These are phyloP conservation scores for Egretta garzetta DNA, from an alignment of 2,113 vertebrate genomes.

Conservation along the genomic window DNA sequence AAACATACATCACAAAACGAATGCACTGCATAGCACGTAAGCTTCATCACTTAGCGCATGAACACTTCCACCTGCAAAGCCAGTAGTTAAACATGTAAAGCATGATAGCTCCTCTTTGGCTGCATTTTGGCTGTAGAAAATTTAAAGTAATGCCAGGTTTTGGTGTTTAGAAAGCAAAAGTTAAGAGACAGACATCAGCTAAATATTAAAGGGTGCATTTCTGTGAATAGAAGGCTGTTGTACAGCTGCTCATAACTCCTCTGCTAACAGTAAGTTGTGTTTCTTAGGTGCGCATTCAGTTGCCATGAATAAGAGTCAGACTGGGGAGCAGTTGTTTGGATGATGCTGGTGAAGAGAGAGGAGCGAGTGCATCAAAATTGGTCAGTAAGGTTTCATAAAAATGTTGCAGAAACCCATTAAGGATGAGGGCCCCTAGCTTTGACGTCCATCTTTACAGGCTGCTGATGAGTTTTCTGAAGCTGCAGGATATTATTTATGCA, in stretches of 20 bases:
- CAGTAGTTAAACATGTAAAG: not conserved
- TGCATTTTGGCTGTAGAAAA: not conserved
- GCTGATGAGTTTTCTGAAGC: conserved; percentile 21
- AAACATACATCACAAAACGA: not conserved
- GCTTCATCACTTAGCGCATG: not conserved
- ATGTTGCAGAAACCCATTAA: not conserved
- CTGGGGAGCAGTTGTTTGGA: not conserved
- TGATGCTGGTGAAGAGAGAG: not conserved
- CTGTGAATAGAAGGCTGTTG: not conserved
- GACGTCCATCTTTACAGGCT: not conserved
- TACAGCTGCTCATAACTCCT: not conserved
- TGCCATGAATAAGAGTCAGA: not conserved
- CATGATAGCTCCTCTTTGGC: not conserved
- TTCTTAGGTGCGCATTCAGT: not conserved
- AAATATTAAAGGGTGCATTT: not conserved
- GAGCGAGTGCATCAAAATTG: not conserved
- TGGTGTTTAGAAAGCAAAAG: not conserved
- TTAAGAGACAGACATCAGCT: not conserved
- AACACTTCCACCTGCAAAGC: not conserved
- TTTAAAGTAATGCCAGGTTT: not conserved
- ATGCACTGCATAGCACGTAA: not conserved
- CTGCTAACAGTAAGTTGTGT: not conserved
- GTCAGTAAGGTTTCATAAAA: not conserved
- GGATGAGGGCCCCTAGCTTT: not conserved
- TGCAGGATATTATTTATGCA: not conserved